phyloP scores from a whole-genome alignment of 1,140 invertebrate genomes.

The Nephotettix cincticeps region DNA sequence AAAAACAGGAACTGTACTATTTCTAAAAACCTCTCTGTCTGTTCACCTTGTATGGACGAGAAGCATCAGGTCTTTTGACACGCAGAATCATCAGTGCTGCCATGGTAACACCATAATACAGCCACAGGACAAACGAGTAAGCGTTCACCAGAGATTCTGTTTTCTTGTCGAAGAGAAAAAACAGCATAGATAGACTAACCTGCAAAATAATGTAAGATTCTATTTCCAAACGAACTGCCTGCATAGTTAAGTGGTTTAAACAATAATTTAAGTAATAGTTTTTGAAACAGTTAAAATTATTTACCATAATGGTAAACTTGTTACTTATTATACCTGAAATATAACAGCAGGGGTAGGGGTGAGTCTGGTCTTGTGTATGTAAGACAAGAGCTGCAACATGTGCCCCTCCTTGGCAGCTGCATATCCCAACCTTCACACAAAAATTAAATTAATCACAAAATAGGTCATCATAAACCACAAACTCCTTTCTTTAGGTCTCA shows the following conservation, averaged over 20 bases:
- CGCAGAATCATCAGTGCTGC: background rate
- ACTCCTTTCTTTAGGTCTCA: too few relatives aligned
- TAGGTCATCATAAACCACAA: too few relatives aligned
- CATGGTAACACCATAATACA: slow-evolving; percentile 10
- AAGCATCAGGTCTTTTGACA: background rate
- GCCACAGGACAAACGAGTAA: background rate
- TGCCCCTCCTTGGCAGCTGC: slow-evolving; percentile 20
- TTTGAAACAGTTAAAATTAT: background rate
- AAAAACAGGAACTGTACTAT: too few relatives aligned
- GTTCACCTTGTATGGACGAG: slow-evolving; percentile 4
- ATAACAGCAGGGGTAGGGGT: slow-evolving; percentile 1
- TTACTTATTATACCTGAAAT: background rate
- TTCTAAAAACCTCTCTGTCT: background rate
- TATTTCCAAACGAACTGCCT: too few relatives aligned
- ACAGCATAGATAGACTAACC: background rate
- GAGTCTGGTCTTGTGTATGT: slow-evolving; percentile 6
- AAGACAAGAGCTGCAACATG: slow-evolving; percentile 3
- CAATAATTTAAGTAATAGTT: background rate
- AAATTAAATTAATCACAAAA: too few relatives aligned
- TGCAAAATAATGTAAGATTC: background rate
- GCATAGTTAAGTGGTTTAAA: background rate
- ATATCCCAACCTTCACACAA: slow-evolving; percentile 9
- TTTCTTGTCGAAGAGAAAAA: background rate
- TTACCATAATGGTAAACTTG: background rate
- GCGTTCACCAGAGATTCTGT: background rate